Base-by-base conservation (phyloP, 1,140 invertebrate species). In the Anastrepha obliqua region DNA sequence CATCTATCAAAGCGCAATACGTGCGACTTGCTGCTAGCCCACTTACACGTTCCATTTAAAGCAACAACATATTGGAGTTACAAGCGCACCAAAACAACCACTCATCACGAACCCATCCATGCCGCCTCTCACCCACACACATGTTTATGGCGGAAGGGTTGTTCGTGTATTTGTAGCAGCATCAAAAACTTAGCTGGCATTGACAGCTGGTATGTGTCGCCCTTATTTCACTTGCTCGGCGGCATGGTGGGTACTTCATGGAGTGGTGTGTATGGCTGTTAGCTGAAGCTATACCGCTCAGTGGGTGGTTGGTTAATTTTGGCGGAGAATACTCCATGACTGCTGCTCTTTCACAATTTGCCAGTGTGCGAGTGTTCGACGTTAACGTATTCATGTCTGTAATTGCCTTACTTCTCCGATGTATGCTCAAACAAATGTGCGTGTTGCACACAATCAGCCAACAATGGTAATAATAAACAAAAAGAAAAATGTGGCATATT, bases 41-140 rank as follows among this genome's bases (percentile, higher is more conserved):
- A 55, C 51, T 55, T 4, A 9, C 29, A 29, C 8, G 29, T 67
- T 67, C 11, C 64, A 67, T 9, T 67, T 42, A 11, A 67, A 67
- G 9, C 64, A 67, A 67, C 64, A 39, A 74, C 67, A 74, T 39
- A n/a, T 74, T 74, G 67, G 67, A 47, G 67, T 39, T 74, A 44
- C 42, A 17, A 44, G 42, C 13, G 15, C 11, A 74, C 15, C 15
- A 11, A 17, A 39, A 11, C 67, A 74, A 2, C 67, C 67, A 74
- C 42, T 44, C 13, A 74, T 42, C 67, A 47, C 39, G 0, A 17
- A 47, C 42, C 17, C 42, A 74, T 47, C 5, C 13, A 2, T 67
- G 5, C 9, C 11, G 20, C 65, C 62, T 20, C 15, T 20, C 62
- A 20, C 62, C 20, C 15, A 64, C n/a, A 64, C 11, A 67, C 39